Conservation (phyloP, 1,140 invertebrate genomes). For the Nebria ingens region DNA sequence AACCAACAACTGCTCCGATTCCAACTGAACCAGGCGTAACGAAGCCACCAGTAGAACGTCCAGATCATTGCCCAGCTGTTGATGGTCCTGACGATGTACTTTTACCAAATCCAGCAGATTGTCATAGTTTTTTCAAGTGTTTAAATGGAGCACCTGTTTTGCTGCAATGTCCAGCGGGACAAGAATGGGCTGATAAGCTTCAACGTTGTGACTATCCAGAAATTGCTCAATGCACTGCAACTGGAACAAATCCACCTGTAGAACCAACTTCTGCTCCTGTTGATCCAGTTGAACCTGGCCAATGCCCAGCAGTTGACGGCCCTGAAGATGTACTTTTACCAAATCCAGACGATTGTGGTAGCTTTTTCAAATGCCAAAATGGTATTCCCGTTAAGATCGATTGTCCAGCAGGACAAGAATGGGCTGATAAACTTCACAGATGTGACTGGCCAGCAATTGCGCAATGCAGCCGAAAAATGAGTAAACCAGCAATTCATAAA, state of each 20-base stretch:
- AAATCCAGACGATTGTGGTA: conserved; percentile 19
- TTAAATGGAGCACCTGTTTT: neutral
- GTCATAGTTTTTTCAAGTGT: neutral
- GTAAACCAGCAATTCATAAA: conserved; percentile 14
- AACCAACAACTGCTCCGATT: too few species aligned
- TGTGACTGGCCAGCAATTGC: conserved; percentile 24
- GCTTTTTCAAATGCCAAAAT: conserved; percentile 30
- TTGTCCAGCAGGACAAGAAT: conserved; percentile 19
- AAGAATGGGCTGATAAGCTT: neutral
- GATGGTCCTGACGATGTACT: neutral
- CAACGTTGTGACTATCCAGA: neutral
- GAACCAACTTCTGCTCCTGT: neutral
- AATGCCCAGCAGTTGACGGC: neutral
- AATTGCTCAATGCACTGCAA: neutral
- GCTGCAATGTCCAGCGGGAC: neutral
- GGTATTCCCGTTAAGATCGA: conserved; percentile 19
- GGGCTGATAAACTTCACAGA: conserved; percentile 18
- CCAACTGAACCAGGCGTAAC: neutral
- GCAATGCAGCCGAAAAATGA: conserved; percentile 9
- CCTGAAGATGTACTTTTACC: conserved; percentile 7
- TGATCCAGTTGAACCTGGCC: neutral
- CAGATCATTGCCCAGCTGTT: neutral
- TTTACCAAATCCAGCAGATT: neutral
- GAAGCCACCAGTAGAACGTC: too few species aligned
- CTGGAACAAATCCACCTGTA: neutral